These are phyloP conservation scores for Xestia c-nigrum DNA, from an alignment of 2,888 invertebrate species.

Conservation along the genomic window DNA sequence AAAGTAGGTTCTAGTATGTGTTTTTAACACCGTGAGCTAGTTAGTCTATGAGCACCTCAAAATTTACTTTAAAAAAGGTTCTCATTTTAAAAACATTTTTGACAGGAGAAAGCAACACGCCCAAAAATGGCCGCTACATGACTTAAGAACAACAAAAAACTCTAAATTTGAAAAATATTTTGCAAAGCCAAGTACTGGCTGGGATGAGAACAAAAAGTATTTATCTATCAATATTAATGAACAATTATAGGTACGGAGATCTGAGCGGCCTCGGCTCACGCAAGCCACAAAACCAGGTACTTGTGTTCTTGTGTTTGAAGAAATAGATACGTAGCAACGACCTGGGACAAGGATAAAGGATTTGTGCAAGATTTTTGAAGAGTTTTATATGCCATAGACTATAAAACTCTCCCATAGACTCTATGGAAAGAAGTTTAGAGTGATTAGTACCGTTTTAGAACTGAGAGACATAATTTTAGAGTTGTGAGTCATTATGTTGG, in stretches of 20 bases:
- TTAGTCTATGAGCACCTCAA: background rate
- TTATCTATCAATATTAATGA: conserved; percentile 67
- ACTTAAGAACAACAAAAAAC: conserved; percentile 3
- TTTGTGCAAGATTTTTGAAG: conserved; percentile 9
- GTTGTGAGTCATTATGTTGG: background rate
- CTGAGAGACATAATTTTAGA: background rate
- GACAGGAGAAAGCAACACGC: background rate
- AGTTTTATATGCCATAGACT: background rate
- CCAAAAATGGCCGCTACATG: background rate
- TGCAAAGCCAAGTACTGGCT: conserved; percentile 27
- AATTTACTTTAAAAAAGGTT: background rate
- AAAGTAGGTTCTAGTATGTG: background rate
- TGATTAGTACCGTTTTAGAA: background rate
- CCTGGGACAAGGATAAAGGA: conserved; percentile 58
- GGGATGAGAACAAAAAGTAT: conserved; percentile 63
- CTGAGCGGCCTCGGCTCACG: conserved; percentile 65
- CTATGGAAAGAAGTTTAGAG: background rate
- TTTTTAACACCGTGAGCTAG: background rate
- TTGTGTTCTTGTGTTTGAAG: conserved; percentile 55
- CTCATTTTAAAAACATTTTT: background rate
- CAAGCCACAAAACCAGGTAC: conserved; percentile 65
- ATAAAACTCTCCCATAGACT: too few relatives aligned
- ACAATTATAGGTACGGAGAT: conserved; percentile 66
- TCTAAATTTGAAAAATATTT: conserved; percentile 15
- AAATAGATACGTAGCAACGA: conserved; percentile 65